Percentiles rank a stretch among this genome's conserved stretches.
These are phyloP conservation scores for Osmerus mordax DNA, from an alignment of 2,113 vertebrate species.

Conservation along the genomic window DNA sequence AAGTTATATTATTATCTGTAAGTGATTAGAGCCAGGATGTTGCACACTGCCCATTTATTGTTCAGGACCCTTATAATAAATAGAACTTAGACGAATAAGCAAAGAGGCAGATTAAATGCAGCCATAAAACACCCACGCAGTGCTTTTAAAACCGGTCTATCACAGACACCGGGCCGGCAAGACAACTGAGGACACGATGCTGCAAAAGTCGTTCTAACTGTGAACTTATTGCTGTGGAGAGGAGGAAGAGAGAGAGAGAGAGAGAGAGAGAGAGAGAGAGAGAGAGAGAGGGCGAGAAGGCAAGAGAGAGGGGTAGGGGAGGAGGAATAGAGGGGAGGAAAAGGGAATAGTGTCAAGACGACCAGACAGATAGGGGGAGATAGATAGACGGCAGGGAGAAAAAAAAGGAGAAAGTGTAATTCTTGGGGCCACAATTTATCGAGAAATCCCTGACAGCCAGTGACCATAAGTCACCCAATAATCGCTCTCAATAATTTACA, in stretches of 20 bases:
- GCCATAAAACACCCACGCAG: background rate
- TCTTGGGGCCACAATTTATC: slow-evolving; percentile 66
- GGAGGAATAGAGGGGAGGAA: slow-evolving; percentile 24
- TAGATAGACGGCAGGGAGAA: slow-evolving; percentile 53
- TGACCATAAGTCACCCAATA: slow-evolving; percentile 73
- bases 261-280: slow-evolving; percentile 22
- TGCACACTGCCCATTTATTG: background rate
- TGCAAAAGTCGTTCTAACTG: slow-evolving; percentile 26
- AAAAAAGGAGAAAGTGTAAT: slow-evolving; percentile 71
- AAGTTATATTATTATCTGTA: too few species aligned
- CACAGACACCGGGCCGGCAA: background rate
- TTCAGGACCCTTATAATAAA: background rate
- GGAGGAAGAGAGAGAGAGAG: slow-evolving; percentile 9
- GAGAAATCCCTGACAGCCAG: slow-evolving; percentile 62
- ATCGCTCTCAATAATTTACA: slow-evolving; percentile 71
- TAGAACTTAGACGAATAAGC: background rate
- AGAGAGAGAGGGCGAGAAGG: background rate
- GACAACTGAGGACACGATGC: slow-evolving; percentile 17
- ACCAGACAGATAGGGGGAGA: slow-evolving; percentile 10
- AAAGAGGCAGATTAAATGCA: background rate
- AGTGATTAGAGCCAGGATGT: background rate
- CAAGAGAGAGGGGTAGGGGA: background rate
- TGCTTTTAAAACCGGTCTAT: slow-evolving; percentile 1
- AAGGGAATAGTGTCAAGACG: slow-evolving; percentile 2
- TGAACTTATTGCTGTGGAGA: slow-evolving; percentile 29